Evolutionary conservation across 2,797 vertebrate species (phyloP).

Genomic region (Buceros bicornis): DNA sequence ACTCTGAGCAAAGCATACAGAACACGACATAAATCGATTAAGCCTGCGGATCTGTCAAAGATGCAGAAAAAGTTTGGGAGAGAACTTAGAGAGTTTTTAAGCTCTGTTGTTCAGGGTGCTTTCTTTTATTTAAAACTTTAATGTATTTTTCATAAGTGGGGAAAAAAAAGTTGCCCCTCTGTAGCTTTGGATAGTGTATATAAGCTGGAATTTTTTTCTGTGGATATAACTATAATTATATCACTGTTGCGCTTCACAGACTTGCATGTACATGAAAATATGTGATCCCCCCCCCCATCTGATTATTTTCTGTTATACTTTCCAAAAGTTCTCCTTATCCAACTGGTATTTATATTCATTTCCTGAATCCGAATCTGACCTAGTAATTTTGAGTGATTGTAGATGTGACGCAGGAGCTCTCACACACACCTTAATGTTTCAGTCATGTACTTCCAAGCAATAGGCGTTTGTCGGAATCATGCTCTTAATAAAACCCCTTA

Average conservation of each 20-base stretch:
- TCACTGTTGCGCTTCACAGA: background rate
- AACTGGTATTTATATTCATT: constrained; percentile 77
- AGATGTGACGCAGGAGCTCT: constrained; percentile 71
- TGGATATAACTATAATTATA: background rate
- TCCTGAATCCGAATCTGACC: constrained; percentile 59
- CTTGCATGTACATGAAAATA: background rate
- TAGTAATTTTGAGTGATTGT: constrained; percentile 68
- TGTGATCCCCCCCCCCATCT: background rate
- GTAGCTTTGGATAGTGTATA: background rate
- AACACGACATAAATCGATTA: background rate
- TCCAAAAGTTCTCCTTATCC: constrained; percentile 47
- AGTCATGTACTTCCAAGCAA: constrained; percentile 50
- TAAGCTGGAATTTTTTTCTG: accelerated
- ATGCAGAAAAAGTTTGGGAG: constrained; percentile 72
- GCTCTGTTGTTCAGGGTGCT: background rate
- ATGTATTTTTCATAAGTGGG: background rate
- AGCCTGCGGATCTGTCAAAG: constrained; percentile 11
- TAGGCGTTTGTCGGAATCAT: constrained; percentile 58
- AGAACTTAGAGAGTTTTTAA: constrained; percentile 25
- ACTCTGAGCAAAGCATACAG: background rate
- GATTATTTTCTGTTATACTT: constrained; percentile 36
- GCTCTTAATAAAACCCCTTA: constrained; percentile 71
- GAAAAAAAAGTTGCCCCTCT: background rate
- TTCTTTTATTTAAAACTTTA: background rate
- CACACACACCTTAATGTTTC: constrained; percentile 66